Evolutionary conservation across 2,113 vertebrate genomes (phyloP).

Genomic region (Collichthys lucidus): DNA sequence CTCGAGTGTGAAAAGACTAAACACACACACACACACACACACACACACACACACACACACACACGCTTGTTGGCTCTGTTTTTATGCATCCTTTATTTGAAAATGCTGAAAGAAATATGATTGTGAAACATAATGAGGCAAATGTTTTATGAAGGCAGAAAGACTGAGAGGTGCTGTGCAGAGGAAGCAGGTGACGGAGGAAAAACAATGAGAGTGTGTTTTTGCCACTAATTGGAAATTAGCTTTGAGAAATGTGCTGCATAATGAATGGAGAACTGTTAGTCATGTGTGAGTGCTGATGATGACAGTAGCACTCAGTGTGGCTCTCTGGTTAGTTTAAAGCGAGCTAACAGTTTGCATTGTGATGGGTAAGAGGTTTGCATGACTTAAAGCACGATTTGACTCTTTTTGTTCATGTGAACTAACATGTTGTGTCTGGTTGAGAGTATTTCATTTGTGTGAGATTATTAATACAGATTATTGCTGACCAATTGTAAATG

Average conservation of each 20-base stretch:
- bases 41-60: conserved; percentile 1
- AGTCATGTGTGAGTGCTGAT: conserved; percentile 19
- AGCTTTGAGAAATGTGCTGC: conserved; percentile 33
- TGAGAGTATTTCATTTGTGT: neutral
- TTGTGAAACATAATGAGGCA: conserved; percentile 19
- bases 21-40: conserved; percentile 9
- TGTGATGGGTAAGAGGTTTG: neutral
- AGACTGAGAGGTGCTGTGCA: neutral
- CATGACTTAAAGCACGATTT: neutral
- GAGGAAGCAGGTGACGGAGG: conserved; percentile 29
- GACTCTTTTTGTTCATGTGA: neutral
- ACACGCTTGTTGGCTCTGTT: conserved; percentile 24
- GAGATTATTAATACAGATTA: neutral
- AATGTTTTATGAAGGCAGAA: neutral
- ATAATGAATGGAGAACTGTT: conserved; percentile 35
- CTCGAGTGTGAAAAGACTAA: conserved; percentile 55
- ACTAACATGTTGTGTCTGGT: too few species aligned
- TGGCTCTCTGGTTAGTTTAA: neutral
- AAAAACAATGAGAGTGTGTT: conserved; percentile 26
- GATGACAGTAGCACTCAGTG: conserved; percentile 19
- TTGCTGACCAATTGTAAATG: conserved; percentile 31
- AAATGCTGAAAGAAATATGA: conserved; percentile 20
- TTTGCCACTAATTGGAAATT: conserved; percentile 48
- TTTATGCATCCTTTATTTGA: conserved; percentile 14
- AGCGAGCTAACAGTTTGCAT: conserved; percentile 4